Percentiles rank a stretch among this genome's conserved stretches.
Conservation (phyloP, 2,797 vertebrate genomes). For the Falco cherrug region DNA sequence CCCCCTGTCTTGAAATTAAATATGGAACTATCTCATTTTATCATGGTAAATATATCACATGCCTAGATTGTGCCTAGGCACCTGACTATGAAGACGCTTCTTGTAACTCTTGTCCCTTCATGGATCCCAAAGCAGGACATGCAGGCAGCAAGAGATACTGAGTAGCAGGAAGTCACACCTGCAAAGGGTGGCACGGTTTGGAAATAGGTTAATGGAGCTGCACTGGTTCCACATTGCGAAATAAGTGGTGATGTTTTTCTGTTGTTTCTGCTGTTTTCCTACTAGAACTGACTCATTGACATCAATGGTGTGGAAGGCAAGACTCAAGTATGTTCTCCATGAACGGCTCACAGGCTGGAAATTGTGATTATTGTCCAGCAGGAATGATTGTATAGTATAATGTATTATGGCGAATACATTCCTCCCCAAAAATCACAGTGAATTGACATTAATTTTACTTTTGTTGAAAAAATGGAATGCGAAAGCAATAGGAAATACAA, state of each 20-base stretch:
- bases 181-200: background rate
- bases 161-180: background rate
- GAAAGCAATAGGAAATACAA: background rate
- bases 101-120: background rate
- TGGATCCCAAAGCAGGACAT: background rate
- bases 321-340: background rate
- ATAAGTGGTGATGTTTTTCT: background rate
- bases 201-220: background rate
- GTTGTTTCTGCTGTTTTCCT: background rate
- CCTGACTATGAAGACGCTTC: background rate
- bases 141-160: background rate
- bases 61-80: background rate
- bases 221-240: background rate
- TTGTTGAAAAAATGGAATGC: background rate
- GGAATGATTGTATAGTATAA: background rate
- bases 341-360: background rate
- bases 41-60: background rate
- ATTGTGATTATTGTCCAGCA: background rate
- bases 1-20: background rate
- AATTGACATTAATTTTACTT: background rate
- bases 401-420: background rate
- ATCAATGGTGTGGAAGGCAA: background rate
- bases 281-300: background rate
- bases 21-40: background rate
- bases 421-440: background rate